phyloP scores from a whole-genome alignment of 2,113 vertebrate species.

The Synchiropus splendidus region DNA sequence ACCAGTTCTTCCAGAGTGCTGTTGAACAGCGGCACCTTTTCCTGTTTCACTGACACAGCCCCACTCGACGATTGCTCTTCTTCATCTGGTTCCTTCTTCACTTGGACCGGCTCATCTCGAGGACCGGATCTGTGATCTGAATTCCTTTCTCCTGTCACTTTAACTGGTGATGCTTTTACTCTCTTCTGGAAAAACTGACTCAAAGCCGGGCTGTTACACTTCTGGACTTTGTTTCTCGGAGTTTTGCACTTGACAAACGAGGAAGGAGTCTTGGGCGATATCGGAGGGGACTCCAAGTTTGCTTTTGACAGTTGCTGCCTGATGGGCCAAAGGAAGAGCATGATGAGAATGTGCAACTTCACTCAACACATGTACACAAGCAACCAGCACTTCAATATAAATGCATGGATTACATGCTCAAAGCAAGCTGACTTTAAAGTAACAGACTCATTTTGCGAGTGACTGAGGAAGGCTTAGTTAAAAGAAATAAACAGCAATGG shows the following conservation, averaged over 20 bases:
- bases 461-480: slow-evolving; percentile 1
- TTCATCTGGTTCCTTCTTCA: slow-evolving; percentile 23
- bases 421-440: no score
- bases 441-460: no score
- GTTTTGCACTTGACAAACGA: slow-evolving; percentile 41
- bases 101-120: neutral
- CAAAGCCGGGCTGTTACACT: slow-evolving; percentile 36
- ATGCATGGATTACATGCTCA: no score
- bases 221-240: slow-evolving; percentile 24
- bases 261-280: slow-evolving; percentile 50
- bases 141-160: slow-evolving; percentile 9
- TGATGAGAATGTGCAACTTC: neutral
- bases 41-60: slow-evolving; percentile 24
- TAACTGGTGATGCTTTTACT: slow-evolving; percentile 22
- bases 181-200: slow-evolving; percentile 64
- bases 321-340: slow-evolving; percentile 12
- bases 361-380: neutral
- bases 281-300: slow-evolving; percentile 63
- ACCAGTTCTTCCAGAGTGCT: slow-evolving; percentile 3
- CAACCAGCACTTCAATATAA: no score
- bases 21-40: neutral
- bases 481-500: slow-evolving; percentile 6
- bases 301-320: slow-evolving; percentile 73
- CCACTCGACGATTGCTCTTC: slow-evolving; percentile 2
- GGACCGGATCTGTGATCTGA: slow-evolving; percentile 4